Base-by-base conservation (phyloP, 2,113 vertebrate genomes). In the Vulpes ferrilata region DNA sequence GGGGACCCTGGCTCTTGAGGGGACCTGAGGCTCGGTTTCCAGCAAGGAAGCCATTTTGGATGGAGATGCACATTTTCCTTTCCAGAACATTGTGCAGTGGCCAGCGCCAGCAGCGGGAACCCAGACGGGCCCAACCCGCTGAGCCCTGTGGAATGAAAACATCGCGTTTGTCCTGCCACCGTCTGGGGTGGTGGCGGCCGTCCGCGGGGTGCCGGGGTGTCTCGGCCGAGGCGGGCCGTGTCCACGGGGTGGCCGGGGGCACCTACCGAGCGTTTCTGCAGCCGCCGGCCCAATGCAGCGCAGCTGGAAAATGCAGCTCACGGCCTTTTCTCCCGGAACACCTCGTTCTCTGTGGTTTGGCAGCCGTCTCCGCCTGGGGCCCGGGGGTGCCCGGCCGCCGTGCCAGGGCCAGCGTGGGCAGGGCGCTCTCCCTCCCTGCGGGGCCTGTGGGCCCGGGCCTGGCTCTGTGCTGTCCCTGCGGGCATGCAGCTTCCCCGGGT, bases 261-360 rank as follows among this genome's bases (percentile, higher is more conserved):
- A 20, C 38, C 11, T 22, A 71, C 69, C 32, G 71, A 5, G 96
- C 59, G 59, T 51, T 65, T 67, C 59, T 25, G 23, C 79, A 53
- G 53, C 60, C 80, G 57, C 57, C 79, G 93, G 93, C 85, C 43
- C 91, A 94, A 62, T 2, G 9, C 59, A 62, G 32, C 5, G 19
- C 88, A 94, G 93, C 97, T 98, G 98, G 98, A 98, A 97, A 97
- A 96, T 95, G 95, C 30, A 48, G 96, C 95, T 95, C 98, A 94
- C 25, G 15, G 92, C 88, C 71, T 96, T 93, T 69, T 35, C 95
- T 95, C 90, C 74, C 13, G 27, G 97, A 92, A 97, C 92, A 90
- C 90, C 87, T 94, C 11, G 64, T 93, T 96, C 97, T 38, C 74
- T 69, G 20, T 55, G 94, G 94, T 78, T 88, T 98, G 98, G 98